These are phyloP conservation scores for Poecilia gillii DNA, from an alignment of 2,797 vertebrate genomes.

Conservation along the genomic window DNA sequence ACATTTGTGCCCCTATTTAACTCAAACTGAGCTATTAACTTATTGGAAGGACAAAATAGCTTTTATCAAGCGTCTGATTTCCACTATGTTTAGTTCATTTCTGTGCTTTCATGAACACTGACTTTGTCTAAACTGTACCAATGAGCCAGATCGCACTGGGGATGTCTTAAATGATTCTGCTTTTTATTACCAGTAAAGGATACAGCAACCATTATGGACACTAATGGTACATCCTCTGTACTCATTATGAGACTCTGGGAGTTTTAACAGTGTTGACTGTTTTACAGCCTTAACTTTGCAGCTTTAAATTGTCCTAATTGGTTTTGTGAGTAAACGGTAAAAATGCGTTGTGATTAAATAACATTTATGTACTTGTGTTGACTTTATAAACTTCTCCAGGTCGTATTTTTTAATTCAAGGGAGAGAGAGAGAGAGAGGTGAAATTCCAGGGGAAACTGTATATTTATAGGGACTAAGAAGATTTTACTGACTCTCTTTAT, in stretches of 20 bases:
- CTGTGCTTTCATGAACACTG: neutral
- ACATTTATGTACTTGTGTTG: neutral
- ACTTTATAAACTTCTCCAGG: neutral
- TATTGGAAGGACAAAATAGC: neutral
- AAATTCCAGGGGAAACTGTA: neutral
- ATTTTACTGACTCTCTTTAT: slow-evolving; percentile 9
- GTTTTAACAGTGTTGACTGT: slow-evolving; percentile 7
- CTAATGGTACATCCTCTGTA: neutral
- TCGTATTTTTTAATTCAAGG: neutral
- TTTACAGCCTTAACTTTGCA: slow-evolving; percentile 11
- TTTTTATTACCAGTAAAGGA: neutral
- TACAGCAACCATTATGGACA: neutral
- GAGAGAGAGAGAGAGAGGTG: neutral
- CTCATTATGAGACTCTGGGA: slow-evolving; percentile 6
- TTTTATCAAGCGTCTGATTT: neutral
- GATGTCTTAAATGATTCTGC: neutral
- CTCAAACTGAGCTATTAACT: neutral
- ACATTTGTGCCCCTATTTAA: neutral
- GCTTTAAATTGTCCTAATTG: slow-evolving; percentile 1
- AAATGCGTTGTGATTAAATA: neutral
- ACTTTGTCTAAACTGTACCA: neutral
- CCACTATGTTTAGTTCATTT: neutral
- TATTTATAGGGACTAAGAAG: slow-evolving; percentile 1
- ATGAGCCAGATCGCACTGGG: neutral
- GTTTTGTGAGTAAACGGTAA: neutral